Base-by-base conservation (phyloP, 2,888 invertebrate genomes). In the Allophyes oxyacanthae region DNA sequence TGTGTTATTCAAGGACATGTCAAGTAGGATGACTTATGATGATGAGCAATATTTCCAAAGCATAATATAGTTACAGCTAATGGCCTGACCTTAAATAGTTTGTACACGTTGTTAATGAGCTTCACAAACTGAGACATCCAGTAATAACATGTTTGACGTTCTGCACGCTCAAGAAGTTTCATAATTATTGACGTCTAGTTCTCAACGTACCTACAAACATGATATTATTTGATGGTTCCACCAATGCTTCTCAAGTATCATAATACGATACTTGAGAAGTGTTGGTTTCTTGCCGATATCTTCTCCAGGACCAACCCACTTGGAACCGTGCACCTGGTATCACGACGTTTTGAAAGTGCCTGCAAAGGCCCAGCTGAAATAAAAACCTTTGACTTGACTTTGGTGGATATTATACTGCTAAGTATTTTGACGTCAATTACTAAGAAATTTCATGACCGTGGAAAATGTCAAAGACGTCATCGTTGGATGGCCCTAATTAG, bases 401-500 rank as follows among this genome's bases (percentile, higher is more conserved):
- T n/a, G n/a, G n/a, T n/a, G n/a, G n/a, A n/a, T n/a, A 54, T 37
- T 36, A 64, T 20, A 52, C 41, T 4, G 36, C 37, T 34, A 42
- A 30, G 32, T 50, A 52, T 10, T 36, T 42, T 55, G 48, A 57
- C 54, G 55, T 57, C 57, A 51, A 53, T 40, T 53, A 42, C 41
- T 46, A 54, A 42, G 50, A 64, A 40, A 43, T 44, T 57, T 51
- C 51, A 58, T 32, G 44, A 55, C 25, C 46, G 38, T 28, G 44
- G 60, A 45, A 57, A 63, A 57, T 60, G 44, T 55, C 52, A 64
- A 28, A 55, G 52, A 55, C 34, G 46, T 20, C 45, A 54, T 52
- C 33, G 15, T 45, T 33, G 43, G 44, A 40, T 49, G 58, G 43
- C 46, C 66, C 56, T 72, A 66, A 75, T 67, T 61, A 67, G 38